Evolutionary conservation across 2,888 invertebrate genomes (phyloP).

Genomic region (Zonitis immaculata): DNA sequence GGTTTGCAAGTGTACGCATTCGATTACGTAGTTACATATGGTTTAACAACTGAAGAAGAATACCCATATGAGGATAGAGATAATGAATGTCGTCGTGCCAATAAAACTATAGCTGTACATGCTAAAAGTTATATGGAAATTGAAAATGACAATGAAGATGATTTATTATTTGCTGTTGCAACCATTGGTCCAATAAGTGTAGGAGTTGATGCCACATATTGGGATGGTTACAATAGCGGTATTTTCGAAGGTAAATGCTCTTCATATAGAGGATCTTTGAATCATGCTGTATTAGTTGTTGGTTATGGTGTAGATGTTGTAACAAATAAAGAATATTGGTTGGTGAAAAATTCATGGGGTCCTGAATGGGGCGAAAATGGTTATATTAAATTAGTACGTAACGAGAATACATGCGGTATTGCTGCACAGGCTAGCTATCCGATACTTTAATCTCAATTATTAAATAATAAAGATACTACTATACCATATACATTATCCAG

Average conservation of each 20-base stretch:
- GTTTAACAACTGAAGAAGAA: no score
- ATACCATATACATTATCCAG: no score
- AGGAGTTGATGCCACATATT: constrained; percentile 73
- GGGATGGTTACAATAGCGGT: constrained; percentile 76
- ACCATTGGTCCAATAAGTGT: constrained; percentile 78
- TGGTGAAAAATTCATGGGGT: constrained; percentile 67
- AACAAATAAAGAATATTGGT: constrained; percentile 55
- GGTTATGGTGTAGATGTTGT: constrained; percentile 51
- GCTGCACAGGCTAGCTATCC: constrained; percentile 45
- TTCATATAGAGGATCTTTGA: constrained; percentile 54
- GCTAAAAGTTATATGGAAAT: constrained; percentile 54
- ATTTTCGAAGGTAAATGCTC: constrained; percentile 76
- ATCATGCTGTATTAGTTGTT: constrained; percentile 70
- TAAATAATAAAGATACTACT: no score
- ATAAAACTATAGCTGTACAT: background rate
- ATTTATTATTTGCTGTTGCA: constrained; percentile 69
- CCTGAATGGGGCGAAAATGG: constrained; percentile 39
- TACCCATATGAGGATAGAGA: no score
- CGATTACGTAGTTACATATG: no score
- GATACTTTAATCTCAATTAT: no score
- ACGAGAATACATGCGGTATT: constrained; percentile 76
- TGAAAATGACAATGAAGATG: constrained; percentile 63
- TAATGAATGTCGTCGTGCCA: background rate
- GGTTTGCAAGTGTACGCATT: no score
- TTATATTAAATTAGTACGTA: constrained; percentile 36